Evolutionary conservation across 2,888 invertebrate species (phyloP).

Genomic region (Neoaliturus tenellus): DNA sequence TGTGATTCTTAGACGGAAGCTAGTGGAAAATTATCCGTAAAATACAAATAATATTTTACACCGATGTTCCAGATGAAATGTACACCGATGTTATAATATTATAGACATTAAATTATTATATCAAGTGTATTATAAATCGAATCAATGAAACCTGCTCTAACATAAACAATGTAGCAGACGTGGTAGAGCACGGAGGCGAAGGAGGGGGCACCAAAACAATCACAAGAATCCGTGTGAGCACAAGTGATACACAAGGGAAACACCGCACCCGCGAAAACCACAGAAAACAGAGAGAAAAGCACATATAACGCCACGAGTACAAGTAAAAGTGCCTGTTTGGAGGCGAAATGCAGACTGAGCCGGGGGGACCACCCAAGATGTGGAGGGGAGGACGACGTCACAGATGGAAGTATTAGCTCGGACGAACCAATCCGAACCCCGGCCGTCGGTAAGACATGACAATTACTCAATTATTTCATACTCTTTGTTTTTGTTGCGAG

Average conservation of each 20-base stretch:
- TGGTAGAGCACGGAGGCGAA: not conserved
- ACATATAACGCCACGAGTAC: not conserved
- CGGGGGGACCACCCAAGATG: not conserved
- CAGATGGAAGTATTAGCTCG: constrained; percentile 66
- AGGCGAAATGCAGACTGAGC: constrained; percentile 47
- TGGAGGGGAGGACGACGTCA: constrained; percentile 21
- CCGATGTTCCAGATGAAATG: constrained; percentile 5
- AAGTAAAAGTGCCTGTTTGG: constrained; percentile 35
- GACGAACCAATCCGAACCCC: constrained; percentile 64
- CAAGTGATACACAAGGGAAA: not conserved
- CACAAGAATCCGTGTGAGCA: not conserved
- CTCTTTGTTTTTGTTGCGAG: constrained; percentile 38
- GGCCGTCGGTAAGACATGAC: constrained; percentile 58
- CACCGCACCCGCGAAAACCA: constrained; percentile 16
- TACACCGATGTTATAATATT: constrained; percentile 12
- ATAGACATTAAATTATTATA: no score
- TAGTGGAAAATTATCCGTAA: no score
- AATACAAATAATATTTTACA: not conserved
- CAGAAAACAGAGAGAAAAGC: not conserved
- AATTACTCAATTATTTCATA: constrained; percentile 52
- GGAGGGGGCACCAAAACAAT: not conserved
- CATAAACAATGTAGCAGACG: not conserved
- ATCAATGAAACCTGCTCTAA: constrained; percentile 15
- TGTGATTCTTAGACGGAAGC: no score
- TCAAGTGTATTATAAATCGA: not conserved